These are phyloP conservation scores for Emydocephalus ijimae DNA, from an alignment of 2,113 vertebrate species.

Conservation along the genomic window DNA sequence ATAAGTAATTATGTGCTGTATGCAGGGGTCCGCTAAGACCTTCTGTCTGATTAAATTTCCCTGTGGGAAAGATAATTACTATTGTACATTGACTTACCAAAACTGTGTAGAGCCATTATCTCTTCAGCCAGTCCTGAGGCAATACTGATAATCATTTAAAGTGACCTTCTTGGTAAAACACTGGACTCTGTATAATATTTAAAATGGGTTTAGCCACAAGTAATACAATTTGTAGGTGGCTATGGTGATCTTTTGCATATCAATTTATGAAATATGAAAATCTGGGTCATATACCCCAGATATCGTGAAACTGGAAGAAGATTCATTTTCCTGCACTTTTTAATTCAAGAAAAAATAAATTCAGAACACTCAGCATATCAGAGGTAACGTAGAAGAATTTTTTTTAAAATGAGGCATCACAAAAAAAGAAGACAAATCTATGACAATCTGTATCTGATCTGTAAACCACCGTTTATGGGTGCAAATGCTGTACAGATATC, in stretches of 20 bases:
- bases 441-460: background rate
- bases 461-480: constrained; percentile 30
- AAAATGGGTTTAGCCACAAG: background rate
- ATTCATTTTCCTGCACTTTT: background rate
- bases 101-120: background rate
- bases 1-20: constrained; percentile 41
- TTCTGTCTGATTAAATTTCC: constrained; percentile 47
- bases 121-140: background rate
- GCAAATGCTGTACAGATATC: constrained; percentile 51
- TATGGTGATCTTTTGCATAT: accelerated
- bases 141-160: background rate
- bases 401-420: constrained; percentile 5
- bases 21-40: constrained; percentile 34
- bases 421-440: background rate
- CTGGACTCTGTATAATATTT: background rate
- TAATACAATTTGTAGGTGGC: background rate
- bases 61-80: constrained; percentile 53
- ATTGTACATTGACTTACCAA: constrained; percentile 30
- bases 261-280: background rate
- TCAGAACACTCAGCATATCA: background rate
- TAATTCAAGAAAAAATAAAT: constrained; percentile 10
- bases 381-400: background rate
- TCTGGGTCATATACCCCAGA: background rate
- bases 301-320: background rate
- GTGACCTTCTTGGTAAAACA: constrained; percentile 14